Evolutionary conservation across 2,797 vertebrate genomes (phyloP), one percentile per base, ranked within the genome.

Genomic region (Enteromius paludinosus): DNA sequence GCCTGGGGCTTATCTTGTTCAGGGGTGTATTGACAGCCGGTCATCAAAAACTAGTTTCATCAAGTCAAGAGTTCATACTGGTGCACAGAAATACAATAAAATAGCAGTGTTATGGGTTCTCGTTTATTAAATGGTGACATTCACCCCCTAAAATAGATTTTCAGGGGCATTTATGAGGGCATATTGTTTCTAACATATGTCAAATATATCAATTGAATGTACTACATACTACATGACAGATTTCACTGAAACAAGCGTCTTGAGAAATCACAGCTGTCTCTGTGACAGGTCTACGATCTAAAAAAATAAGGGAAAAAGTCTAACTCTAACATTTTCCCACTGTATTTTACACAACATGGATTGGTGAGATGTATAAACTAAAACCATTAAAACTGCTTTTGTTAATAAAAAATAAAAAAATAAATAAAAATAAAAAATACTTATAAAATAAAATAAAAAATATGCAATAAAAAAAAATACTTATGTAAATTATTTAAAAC

Each of bases 41-140:
- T 41, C 72, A 28, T 75, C 35, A 35, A 69, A 89, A 91, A 91
- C 59, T 78, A 85, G 80, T 89, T 74, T 84, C 61, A 78, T 84
- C 59, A 78, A 84, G 81, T 83, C 30, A 66, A 59, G 52, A 28
- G 59, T 25, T 62, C 28, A 65, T 18, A 52, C 0, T 65, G 23
- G 72, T 3, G 11, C 59, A 64, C 47, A 14, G 35, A 64, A 49
- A 82, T 49, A 74, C 80, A 82, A 65, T 75, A 75, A 41, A 41
- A 61, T 61, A 61, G 52, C 54, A 18, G 72, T 12, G 4, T 59
- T 25, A 23, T 56, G 33, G 52, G n/a, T 56, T 43, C 4, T 28
- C 9, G n/a, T 41, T 28, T 28, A 43, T 75, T 59, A 41, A 75
- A 61, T 28, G 14, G 1, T 75, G 72, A 75, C 52, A 41, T 18